Conservation (phyloP, 1,140 invertebrate species). For the Akabosia matsudoensis region DNA sequence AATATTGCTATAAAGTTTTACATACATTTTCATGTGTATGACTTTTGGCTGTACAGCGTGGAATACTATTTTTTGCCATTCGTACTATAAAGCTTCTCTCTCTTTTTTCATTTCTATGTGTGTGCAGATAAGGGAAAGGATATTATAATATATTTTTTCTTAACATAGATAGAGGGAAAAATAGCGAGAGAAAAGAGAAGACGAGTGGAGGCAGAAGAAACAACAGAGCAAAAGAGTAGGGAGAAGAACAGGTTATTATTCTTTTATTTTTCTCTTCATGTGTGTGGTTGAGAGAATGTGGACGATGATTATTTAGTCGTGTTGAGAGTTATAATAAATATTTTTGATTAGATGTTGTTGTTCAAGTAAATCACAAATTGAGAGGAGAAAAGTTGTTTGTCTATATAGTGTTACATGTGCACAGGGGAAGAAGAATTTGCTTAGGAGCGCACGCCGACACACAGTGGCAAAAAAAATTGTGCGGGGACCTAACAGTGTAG, state of each 20-base stretch:
- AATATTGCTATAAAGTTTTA: not conserved
- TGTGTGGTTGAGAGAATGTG: not conserved
- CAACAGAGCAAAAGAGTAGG: not conserved
- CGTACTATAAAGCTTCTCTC: not conserved
- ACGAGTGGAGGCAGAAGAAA: not conserved
- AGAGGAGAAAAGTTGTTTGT: too few species aligned
- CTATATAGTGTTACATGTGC: too few species aligned
- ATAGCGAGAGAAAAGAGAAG: not conserved
- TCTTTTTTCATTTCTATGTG: too few species aligned
- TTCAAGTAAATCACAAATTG: too few species aligned
- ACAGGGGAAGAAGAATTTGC: too few species aligned
- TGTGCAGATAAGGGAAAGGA: not conserved
- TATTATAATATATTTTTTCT: not conserved
- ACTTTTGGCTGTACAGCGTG: not conserved
- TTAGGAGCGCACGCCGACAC: too few species aligned
- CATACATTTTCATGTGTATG: not conserved
- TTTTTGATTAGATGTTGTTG: not conserved
- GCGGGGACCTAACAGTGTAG: too few species aligned
- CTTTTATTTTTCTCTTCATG: not conserved
- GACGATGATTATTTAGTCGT: not conserved
- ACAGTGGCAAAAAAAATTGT: too few species aligned
- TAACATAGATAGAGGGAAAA: not conserved
- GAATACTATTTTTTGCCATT: not conserved
- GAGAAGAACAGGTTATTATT: not conserved
- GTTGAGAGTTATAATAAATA: not conserved